phyloP scores from a whole-genome alignment of 2,113 vertebrate species.

The Canis aureus region DNA sequence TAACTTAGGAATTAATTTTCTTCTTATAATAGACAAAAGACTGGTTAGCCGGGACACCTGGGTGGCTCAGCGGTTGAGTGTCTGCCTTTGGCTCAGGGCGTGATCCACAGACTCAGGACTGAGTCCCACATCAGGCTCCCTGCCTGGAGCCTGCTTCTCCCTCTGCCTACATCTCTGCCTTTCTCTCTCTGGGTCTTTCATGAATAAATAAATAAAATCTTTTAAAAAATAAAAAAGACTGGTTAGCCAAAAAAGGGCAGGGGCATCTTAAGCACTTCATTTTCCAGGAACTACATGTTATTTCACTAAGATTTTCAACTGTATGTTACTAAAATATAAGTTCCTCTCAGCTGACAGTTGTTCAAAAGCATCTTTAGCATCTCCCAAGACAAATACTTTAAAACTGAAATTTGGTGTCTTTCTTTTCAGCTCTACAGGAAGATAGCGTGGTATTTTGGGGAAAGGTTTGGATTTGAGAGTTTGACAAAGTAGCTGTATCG shows the following conservation, averaged over 20 bases:
- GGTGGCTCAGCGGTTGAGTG: too few species aligned
- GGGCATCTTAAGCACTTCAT: constrained; percentile 13
- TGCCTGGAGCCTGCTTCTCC: too few species aligned
- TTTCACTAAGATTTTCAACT: constrained; percentile 1
- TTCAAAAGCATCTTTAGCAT: neutral
- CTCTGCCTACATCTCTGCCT: too few species aligned
- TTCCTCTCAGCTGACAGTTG: neutral
- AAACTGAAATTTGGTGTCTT: neutral
- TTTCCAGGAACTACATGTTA: neutral
- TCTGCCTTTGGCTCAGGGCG: too few species aligned
- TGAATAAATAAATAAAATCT: too few species aligned
- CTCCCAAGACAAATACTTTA: neutral
- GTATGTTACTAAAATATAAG: neutral
- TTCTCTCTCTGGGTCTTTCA: too few species aligned
- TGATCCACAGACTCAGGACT: too few species aligned
- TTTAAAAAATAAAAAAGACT: neutral
- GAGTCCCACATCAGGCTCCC: too few species aligned
- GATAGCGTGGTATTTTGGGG: neutral
- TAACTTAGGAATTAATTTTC: constrained; percentile 19
- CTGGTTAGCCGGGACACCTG: neutral
- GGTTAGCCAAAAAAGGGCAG: neutral
- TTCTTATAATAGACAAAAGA: constrained; percentile 56
- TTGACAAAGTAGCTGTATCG: neutral
- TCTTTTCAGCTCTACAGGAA: constrained; percentile 26
- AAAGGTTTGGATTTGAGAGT: neutral